phyloP scores from a whole-genome alignment of 2,797 vertebrate species.

The Leucoraja ocellata region DNA sequence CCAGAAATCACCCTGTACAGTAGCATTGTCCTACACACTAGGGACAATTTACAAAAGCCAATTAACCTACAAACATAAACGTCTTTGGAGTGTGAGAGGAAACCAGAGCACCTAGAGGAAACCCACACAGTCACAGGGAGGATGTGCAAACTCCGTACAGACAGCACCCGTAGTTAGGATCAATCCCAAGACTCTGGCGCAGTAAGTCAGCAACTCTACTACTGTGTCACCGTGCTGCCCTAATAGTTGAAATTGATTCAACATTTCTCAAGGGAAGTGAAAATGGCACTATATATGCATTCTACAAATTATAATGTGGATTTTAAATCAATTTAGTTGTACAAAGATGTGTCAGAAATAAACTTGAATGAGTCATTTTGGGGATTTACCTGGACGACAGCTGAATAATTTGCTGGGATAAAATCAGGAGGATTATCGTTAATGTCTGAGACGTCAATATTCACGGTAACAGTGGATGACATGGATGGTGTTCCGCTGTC shows the following conservation, averaged over 20 bases:
- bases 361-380: neutral
- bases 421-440: constrained; percentile 89
- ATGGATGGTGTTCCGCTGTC: constrained; percentile 76
- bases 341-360: neutral
- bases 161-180: no score
- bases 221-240: neutral
- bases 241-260: neutral
- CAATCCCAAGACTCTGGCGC: no score
- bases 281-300: neutral
- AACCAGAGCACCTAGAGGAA: no score
- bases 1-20: no score
- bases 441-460: constrained; percentile 85
- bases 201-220: no score
- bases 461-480: constrained; percentile 80
- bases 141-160: no score
- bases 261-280: neutral
- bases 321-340: neutral
- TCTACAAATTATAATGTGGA: neutral
- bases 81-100: no score
- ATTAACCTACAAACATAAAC: no score
- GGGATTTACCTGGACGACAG: constrained; percentile 82
- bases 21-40: no score
- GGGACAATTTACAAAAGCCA: no score
- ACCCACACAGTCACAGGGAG: no score
- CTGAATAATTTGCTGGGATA: constrained; percentile 78